Base-by-base conservation (phyloP, 2,888 invertebrate species). In the Harpagoxenus sublaevis region DNA sequence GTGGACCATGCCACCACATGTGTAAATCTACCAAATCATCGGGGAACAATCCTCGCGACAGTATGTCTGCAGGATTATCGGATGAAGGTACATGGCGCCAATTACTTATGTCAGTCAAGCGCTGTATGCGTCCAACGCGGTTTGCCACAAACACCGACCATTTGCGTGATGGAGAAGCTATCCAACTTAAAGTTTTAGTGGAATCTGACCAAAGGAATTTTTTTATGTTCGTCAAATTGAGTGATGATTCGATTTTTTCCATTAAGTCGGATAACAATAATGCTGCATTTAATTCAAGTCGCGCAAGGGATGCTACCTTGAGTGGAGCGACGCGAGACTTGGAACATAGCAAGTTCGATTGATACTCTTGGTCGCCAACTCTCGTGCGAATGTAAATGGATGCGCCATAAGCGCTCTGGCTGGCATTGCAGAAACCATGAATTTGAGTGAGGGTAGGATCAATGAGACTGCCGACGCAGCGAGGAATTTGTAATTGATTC, bases 311-410 rank as follows among this genome's bases (percentile, higher is more conserved):
- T 15, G 31, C 0, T 0, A 1, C 3, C 9, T 60, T 60, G 15
- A 60, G n/a, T 0, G 60, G 60, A 0, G 60, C 60, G 1, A 60
- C 60, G 0, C 28, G 60, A 6, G 60, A 60, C 2, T 60, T 60
- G 0, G 60, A 15, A 0, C 28, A 15, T 1, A 60, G 28, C 0
- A 60, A 2, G 1, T 15, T 0, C 6, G 31, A 15, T 0, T 15
- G 15, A 15, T n/a, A 60, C 6, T 1, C 1, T 0, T 6, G 0
- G 1, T 0, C 2, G 0, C 28, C 28, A 1, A 18, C 1, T 18
- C 18, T 5, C 0, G 15, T 31, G 15, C 60, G 31, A 6, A 60
- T 1, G 12, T 57, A 57, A 6, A 60, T 1, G 15, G 31, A 60
- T 5, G 60, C 60, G 8, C 60, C 60, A 2, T 57, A 57, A 4